phyloP scores from a whole-genome alignment of 2,113 vertebrate species.

The cattle (Bos taurus) region ARS-UCD2.0 NC_037328.1:5665001-5665500 shows the following conservation, averaged over 20 bases:
- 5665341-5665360: background rate
- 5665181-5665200: background rate
- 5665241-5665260: background rate
- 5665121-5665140: background rate
- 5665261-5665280: background rate
- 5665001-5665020: background rate
- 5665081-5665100: background rate
- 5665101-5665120: background rate
- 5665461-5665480: accelerated
- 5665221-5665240: background rate
- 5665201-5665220: background rate
- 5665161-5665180: background rate
- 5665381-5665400: background rate
- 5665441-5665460: background rate
- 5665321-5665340: background rate
- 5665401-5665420: background rate
- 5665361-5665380: background rate
- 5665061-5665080: background rate
- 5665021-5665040: background rate
- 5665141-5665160: background rate
- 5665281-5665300: background rate
- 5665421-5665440: background rate
- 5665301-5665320: background rate
- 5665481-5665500: background rate
- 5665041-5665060: background rate